phyloP scores from a whole-genome alignment of 2,888 invertebrate species.

The Eupithecia subumbrata region DNA sequence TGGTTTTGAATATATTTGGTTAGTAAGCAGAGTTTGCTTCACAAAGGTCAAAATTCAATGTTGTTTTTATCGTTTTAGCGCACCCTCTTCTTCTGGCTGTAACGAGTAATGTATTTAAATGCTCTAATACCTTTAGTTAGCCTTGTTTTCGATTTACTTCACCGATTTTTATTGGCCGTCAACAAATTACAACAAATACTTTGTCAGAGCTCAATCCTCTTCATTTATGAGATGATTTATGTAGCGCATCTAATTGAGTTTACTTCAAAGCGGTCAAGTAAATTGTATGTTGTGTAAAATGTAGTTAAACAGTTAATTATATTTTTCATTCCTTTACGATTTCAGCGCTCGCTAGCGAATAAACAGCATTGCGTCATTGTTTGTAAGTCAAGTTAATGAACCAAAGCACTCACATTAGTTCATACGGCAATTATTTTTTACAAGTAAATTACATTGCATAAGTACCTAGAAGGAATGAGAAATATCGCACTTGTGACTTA shows the following conservation, averaged over 20 bases:
- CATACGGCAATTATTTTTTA: slow-evolving; percentile 33
- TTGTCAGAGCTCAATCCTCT: neutral
- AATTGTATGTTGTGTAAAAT: neutral
- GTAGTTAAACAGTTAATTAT: slow-evolving; percentile 48
- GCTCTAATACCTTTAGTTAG: slow-evolving; percentile 10
- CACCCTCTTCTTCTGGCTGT: slow-evolving; percentile 12
- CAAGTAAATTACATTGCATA: slow-evolving; percentile 45
- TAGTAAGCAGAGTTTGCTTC: neutral
- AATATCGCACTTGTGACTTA: slow-evolving; percentile 50
- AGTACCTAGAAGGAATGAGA: slow-evolving; percentile 61
- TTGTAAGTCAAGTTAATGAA: slow-evolving; percentile 62
- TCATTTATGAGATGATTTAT: neutral
- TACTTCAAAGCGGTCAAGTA: neutral
- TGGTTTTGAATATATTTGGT: too few relatives aligned
- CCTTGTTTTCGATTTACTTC: slow-evolving; percentile 7
- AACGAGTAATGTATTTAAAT: slow-evolving; percentile 29
- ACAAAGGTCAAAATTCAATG: neutral
- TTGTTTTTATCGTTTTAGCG: slow-evolving; percentile 27
- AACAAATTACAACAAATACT: neutral
- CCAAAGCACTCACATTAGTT: slow-evolving; percentile 34
- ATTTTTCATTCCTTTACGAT: slow-evolving; percentile 73
- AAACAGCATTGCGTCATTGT: slow-evolving; percentile 53
- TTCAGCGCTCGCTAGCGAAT: slow-evolving; percentile 69
- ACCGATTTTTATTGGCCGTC: slow-evolving; percentile 13
- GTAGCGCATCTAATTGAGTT: neutral